Evolutionary conservation across 2,113 vertebrate species (phyloP).

Genomic region (Chaetorhynchus papuensis): DNA sequence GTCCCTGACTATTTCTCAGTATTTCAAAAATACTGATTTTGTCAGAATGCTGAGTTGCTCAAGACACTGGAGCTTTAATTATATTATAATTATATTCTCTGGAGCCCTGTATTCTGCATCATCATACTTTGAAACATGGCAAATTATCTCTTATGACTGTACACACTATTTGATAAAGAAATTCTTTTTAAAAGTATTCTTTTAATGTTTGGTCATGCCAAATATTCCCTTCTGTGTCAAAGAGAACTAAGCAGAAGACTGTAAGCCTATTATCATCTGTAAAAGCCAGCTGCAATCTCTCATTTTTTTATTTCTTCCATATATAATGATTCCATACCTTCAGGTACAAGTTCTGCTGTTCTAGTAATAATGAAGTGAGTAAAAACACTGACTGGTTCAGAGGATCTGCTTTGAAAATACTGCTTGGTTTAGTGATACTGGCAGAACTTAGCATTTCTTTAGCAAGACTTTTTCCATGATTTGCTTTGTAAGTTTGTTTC

Average conservation of each 20-base stretch:
- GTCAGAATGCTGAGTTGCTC: not conserved
- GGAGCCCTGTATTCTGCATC: not conserved
- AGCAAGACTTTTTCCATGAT: not conserved
- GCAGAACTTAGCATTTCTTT: not conserved
- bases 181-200: not conserved
- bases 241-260: not conserved
- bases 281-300: not conserved
- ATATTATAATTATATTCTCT: not conserved
- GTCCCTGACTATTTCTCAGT: not conserved
- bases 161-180: constrained; percentile 1
- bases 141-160: not conserved
- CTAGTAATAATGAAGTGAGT: not conserved
- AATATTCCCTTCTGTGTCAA: not conserved
- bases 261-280: not conserved
- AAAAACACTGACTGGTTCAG: not conserved
- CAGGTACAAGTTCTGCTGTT: not conserved
- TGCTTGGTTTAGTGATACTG: not conserved
- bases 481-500: not conserved
- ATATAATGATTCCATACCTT: not conserved
- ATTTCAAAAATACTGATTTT: constrained; percentile 14
- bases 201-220: constrained; percentile 13
- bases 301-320: not conserved
- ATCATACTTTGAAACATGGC: not conserved
- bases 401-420: not conserved
- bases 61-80: constrained; percentile 23